Percentiles rank a stretch among this genome's conserved stretches.
phyloP scores from a whole-genome alignment of 2,113 vertebrate species.

The Epinephelus lanceolatus region DNA sequence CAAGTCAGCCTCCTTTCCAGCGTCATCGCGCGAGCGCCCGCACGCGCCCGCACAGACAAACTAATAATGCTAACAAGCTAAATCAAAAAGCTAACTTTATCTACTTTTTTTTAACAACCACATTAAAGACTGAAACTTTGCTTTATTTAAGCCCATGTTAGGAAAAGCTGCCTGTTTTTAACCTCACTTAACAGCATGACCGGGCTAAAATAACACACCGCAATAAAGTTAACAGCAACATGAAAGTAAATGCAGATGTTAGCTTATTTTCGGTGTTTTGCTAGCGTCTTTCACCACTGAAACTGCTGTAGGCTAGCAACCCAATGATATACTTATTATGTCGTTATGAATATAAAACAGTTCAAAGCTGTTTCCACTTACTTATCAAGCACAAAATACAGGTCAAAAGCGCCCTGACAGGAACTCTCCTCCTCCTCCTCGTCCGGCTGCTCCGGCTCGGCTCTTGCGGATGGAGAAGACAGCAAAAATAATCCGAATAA shows the following conservation, averaged over 20 bases:
- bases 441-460: conserved; percentile 72
- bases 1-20: conserved; percentile 39
- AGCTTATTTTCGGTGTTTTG: not conserved
- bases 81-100: not conserved
- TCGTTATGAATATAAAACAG: conserved; percentile 3
- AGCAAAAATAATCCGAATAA: conserved; percentile 81
- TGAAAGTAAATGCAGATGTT: not conserved
- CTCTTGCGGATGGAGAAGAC: conserved; percentile 51
- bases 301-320: too few species aligned
- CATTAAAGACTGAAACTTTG: not conserved
- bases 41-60: not conserved
- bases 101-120: not conserved
- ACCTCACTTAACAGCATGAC: not conserved
- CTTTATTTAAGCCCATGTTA: not conserved
- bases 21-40: conserved; percentile 32
- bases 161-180: not conserved
- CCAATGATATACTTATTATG: not conserved
- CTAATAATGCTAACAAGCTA: too few species aligned
- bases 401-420: conserved; percentile 92
- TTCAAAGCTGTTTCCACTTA: conserved; percentile 81
- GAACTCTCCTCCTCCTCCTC: conserved; percentile 85
- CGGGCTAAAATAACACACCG: not conserved
- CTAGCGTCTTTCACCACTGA: not conserved
- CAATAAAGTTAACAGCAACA: not conserved
- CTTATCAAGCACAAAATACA: conserved; percentile 95